These are phyloP conservation scores for Vanessa atalanta DNA, from an alignment of 1,140 invertebrate species.

Conservation along the genomic window DNA sequence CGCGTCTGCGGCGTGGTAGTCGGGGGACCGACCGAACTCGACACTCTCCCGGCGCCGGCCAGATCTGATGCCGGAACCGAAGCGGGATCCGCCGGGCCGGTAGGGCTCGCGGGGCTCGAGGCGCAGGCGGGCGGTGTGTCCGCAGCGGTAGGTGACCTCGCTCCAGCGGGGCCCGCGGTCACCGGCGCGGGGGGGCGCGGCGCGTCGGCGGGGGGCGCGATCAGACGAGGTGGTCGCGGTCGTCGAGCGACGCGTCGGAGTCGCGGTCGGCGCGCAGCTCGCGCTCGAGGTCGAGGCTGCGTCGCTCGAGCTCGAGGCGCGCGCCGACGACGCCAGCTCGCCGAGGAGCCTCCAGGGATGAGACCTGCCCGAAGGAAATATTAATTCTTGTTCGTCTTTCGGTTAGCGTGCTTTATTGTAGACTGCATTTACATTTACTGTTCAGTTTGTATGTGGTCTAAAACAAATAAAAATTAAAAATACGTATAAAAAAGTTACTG, in stretches of 20 bases:
- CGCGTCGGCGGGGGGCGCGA: constrained; percentile 24
- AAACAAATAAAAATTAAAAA: too few species aligned
- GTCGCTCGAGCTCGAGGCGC: constrained; percentile 69
- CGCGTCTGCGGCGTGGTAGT: not conserved
- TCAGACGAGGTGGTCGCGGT: constrained; percentile 74
- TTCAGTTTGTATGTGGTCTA: too few species aligned
- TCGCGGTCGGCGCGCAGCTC: constrained; percentile 65
- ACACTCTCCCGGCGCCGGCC: not conserved
- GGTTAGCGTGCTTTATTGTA: too few species aligned
- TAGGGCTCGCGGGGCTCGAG: not conserved
- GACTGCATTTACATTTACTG: too few species aligned
- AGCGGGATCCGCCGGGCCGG: not conserved
- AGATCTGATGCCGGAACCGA: not conserved
- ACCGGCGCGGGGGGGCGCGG: not conserved
- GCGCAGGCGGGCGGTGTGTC: not conserved
- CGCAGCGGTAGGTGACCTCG: not conserved
- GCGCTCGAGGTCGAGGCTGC: constrained; percentile 72
- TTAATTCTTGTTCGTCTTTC: too few species aligned
- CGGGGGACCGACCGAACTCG: not conserved
- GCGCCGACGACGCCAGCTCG: constrained; percentile 55
- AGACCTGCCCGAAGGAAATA: constrained; percentile 50
- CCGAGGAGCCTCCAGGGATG: constrained; percentile 70
- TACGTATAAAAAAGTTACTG: too few species aligned
- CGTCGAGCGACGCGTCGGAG: constrained; percentile 72
- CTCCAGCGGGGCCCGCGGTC: not conserved